Evolutionary conservation across 2,113 vertebrate genomes (phyloP), one percentile per base, ranked within the genome.

Genomic region (Myiopsitta monachus): DNA sequence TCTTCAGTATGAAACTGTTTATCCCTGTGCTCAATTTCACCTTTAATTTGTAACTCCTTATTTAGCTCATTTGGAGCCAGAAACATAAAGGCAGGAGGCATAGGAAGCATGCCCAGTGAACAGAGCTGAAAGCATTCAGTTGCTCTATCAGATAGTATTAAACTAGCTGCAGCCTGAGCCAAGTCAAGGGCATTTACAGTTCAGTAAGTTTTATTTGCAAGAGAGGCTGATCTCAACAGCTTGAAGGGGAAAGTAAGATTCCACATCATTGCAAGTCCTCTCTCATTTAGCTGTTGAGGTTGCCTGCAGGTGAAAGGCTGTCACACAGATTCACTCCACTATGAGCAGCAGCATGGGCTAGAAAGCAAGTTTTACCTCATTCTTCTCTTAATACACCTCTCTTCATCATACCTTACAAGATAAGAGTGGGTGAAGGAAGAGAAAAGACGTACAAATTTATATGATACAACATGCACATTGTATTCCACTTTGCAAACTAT

Each of bases 331-430:
- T 94, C 74, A 96, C 75, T 94, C 85, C 86, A 75, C 79, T 91
- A 91, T 39, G 69, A 94, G 83, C 80, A 96, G 94, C 87, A 95
- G 90, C 94, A 72, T 16, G 70, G 97, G 88, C 87, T 87, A 94
- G 63, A 96, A 90, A 95, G 90, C 63, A 97, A 95, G 85, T 87
- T 98, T 99, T 99, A 99, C 99, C 99, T 99, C 97, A 98, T 98
- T 97, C 98, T 98, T 98, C 98, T 98, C 96, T 98, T 98, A 98
- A 98, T 97, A 98, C 96, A 98, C 97, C 97, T 98, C 95, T 99
- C 98, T 98, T 99, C 98, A 98, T 99, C 98, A 97, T 98, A 99
- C 98, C 99, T 99, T 99, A 96, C 83, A 94, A 98, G 95, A 92
- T 97, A 98, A 97, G 97, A 97, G 93, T 19, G 83, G 93, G 94